These are phyloP conservation scores for Macrocentrus cingulum DNA, from an alignment of 1,140 invertebrate species.

Conservation along the genomic window DNA sequence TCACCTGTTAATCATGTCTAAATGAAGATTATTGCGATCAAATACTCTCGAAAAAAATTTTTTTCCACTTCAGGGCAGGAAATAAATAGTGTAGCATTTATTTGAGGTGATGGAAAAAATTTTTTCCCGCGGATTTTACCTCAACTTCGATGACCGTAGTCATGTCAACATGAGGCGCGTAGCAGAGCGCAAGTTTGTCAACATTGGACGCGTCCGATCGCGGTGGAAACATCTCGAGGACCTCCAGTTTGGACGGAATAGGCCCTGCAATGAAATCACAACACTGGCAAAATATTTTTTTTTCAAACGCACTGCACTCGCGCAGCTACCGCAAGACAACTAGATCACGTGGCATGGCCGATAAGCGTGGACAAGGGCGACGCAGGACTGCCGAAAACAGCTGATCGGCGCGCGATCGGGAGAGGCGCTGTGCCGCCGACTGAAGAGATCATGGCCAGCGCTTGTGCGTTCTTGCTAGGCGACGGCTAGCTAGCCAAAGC, in stretches of 20 bases:
- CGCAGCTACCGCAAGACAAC: constrained; percentile 30
- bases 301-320: too few species aligned
- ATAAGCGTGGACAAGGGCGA: too few species aligned
- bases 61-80: too few species aligned
- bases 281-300: too few species aligned
- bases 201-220: constrained; percentile 55
- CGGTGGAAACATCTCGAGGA: constrained; percentile 57
- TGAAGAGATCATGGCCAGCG: constrained; percentile 1
- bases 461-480: neutral
- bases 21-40: too few species aligned
- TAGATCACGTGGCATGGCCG: constrained; percentile 18
- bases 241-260: constrained; percentile 50
- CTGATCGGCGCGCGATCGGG: neutral
- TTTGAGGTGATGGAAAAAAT: too few species aligned
- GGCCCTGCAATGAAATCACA: constrained; percentile 5
- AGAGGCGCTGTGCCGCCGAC: constrained; percentile 9
- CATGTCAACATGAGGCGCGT: constrained; percentile 58
- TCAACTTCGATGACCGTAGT: constrained; percentile 57
- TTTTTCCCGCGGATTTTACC: constrained; percentile 36
- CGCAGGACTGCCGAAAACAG: constrained; percentile 20
- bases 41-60: too few species aligned
- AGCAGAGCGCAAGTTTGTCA: constrained; percentile 58
- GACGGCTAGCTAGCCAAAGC: constrained; percentile 13
- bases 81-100: too few species aligned
- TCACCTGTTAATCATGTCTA: too few species aligned